Evolutionary conservation across 2,113 vertebrate species (phyloP), one percentile per base, ranked within the genome.

Genomic region (Cinclus cinclus): DNA sequence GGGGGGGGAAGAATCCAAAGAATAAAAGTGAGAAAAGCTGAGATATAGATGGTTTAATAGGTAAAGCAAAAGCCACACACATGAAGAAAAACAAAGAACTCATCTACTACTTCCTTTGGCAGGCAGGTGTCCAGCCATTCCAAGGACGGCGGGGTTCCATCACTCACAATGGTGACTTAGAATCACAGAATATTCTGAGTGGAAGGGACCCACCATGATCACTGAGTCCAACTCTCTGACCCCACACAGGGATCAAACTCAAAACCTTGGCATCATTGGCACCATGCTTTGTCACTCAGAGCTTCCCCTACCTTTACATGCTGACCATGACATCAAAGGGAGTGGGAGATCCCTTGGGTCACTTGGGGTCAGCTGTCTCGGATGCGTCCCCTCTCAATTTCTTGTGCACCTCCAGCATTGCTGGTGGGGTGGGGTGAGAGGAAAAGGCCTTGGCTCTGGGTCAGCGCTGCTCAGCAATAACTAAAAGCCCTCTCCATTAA

Each of bases 161-260:
- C 30, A 68, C 5, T 5, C 3, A 0, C 31, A 62, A 13, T 0
- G 1, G 53, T 25, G 15, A 77, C n/a, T 33, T 10, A 23, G 23
- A 55, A 15, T 15, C 41, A n/a, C 42, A 28, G 59, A 74, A 65
- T 41, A 49, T 41, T n/a, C 59, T 75, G 42, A n/a, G 19, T n/a
- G 50, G 42, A 75, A 75, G 24, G 56, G 27, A 56, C 10, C 18
- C 49, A 64, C 18, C 23, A n/a, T n/a, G 24, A 75, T 33, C 30
- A 28, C 0, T 27, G 4, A 75, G 42, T 56, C 42, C 30, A 13
- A 4, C 15, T n/a, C 24, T n/a, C 13, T 52, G 50, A 52, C 35
- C 35, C 35, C 30, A 20, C 10, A 30, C 8, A n/a, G 5, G 17
- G 22, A 53, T 15, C 18, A 63, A 62, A 53, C 14, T 33, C 27